Conservation (phyloP, 2,113 vertebrate species). For the Leucopsar rothschildi region DNA sequence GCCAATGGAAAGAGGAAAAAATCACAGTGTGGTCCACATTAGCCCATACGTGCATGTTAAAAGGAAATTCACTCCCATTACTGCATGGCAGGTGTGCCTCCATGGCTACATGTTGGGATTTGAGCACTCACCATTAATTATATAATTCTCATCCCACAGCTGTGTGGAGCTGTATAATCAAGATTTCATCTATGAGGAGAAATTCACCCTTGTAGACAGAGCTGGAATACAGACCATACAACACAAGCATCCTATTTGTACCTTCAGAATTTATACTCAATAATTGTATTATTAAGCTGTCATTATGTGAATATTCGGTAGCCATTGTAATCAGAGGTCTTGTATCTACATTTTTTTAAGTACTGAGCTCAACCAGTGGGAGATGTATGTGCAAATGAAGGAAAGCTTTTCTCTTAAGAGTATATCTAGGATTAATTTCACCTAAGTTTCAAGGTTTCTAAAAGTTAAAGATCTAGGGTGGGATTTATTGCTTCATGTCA, state of each 20-base stretch:
- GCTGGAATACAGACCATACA: background rate
- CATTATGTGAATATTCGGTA: background rate
- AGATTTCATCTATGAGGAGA: background rate
- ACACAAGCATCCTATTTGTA: background rate
- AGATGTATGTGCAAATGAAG: background rate
- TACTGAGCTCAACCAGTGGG: background rate
- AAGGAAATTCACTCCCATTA: slow-evolving; percentile 38
- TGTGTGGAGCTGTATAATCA: background rate
- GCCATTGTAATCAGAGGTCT: background rate
- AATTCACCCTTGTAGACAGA: background rate
- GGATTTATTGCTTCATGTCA: background rate
- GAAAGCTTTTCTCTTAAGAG: background rate
- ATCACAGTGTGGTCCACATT: slow-evolving; percentile 27
- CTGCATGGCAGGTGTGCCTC: background rate
- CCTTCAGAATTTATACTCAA: background rate
- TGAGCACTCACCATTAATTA: background rate
- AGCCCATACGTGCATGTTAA: slow-evolving; percentile 18
- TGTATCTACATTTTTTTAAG: background rate
- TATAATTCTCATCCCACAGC: background rate
- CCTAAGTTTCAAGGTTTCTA: background rate
- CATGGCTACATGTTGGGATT: background rate
- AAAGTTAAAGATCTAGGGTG: background rate
- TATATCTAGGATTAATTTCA: background rate
- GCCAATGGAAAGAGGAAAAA: background rate
- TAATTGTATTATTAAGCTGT: background rate